phyloP scores from a whole-genome alignment of 2,797 vertebrate species.

The Neosilurus mollespiculum region DNA sequence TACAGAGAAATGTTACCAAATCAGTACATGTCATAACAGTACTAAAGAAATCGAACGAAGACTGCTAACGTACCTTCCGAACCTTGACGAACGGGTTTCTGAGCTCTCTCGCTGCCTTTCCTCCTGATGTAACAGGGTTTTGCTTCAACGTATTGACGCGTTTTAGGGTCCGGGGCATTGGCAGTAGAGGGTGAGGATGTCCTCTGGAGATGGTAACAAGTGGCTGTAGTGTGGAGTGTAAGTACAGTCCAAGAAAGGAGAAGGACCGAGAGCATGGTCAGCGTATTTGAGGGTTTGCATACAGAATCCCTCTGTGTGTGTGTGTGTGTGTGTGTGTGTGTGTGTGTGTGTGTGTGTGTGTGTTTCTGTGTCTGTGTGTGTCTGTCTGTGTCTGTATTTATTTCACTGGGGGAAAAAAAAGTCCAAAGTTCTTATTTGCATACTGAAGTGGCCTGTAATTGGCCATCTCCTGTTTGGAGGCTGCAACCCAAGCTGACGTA shows the following conservation, averaged over 20 bases:
- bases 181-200: not conserved
- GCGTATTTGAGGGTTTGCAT: conserved; percentile 13
- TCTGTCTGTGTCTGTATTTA: conserved; percentile 44
- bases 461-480: conserved; percentile 34
- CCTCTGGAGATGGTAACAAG: conserved; percentile 33
- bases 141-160: not conserved
- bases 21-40: not conserved
- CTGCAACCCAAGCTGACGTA: conserved; percentile 32
- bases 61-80: conserved; percentile 78
- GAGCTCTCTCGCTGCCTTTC: conserved; percentile 59
- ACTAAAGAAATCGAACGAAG: not conserved
- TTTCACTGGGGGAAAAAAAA: conserved; percentile 33
- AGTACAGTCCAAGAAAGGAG: conserved; percentile 44
- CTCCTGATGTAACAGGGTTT: conserved; percentile 10
- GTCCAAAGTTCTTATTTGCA: conserved; percentile 55
- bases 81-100: conserved; percentile 67
- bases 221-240: conserved; percentile 23
- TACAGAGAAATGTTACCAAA: conserved; percentile 28
- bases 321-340: no score
- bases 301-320: conserved; percentile 19
- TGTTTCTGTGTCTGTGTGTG: no score
- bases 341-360: no score
- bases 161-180: not conserved
- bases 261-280: conserved; percentile 40
- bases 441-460: conserved; percentile 39